A percentile compares a stretch with the other conserved stretches of the same genome.
These are phyloP conservation scores for Bufo gargarizans DNA, from an alignment of 2,113 vertebrate species.

Conservation along the genomic window DNA sequence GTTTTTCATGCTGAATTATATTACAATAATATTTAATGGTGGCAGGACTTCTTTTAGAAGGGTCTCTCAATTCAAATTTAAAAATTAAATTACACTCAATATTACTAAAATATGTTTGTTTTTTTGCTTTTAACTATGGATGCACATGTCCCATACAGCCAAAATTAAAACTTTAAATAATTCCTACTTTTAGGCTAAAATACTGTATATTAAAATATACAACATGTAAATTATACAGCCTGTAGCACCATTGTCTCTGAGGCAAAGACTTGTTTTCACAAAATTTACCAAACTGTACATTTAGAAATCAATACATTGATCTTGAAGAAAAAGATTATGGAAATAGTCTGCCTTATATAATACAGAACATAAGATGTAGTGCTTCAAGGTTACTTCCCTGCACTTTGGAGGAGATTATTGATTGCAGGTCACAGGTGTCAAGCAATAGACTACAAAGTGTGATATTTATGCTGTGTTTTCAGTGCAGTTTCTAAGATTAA, in stretches of 20 bases:
- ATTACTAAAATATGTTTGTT: too few relatives aligned
- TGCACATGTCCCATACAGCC: too few relatives aligned
- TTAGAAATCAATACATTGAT: constrained; percentile 47
- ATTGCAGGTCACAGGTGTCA: constrained; percentile 26
- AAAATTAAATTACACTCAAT: too few relatives aligned
- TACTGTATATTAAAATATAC: background rate
- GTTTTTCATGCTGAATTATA: too few relatives aligned
- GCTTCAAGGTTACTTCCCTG: constrained; percentile 11
- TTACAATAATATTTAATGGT: too few relatives aligned
- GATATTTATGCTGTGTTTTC: background rate
- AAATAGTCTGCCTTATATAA: constrained; percentile 25
- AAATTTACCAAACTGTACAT: background rate
- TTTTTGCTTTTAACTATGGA: too few relatives aligned
- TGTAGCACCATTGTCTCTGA: background rate
- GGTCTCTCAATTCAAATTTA: too few relatives aligned
- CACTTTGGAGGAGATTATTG: constrained; percentile 27
- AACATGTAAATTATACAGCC: background rate
- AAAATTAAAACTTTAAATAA: background rate
- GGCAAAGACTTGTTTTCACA: background rate
- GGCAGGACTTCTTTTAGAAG: too few relatives aligned
- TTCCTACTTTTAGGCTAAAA: background rate
- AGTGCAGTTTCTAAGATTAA: background rate
- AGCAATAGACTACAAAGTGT: background rate
- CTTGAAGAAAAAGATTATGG: constrained; percentile 30
- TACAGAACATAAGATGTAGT: constrained; percentile 30